phyloP scores from a whole-genome alignment of 2,888 invertebrate species.

The Alviniconcha strummeri region DNA sequence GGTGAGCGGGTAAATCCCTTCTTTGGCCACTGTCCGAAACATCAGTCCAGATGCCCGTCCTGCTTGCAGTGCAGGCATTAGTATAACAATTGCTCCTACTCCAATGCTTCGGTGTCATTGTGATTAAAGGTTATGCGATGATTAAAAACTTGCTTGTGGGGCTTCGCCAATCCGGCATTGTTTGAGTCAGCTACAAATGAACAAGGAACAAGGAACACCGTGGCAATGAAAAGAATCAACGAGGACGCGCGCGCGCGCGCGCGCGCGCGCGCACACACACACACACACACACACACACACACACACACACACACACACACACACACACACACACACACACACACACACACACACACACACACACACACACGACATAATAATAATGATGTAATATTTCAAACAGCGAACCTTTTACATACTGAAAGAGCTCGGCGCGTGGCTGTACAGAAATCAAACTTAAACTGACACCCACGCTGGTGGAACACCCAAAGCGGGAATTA shows the following conservation, averaged over 20 bases:
- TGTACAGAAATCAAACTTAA: background rate
- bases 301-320: conserved; percentile 30
- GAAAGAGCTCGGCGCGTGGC: background rate
- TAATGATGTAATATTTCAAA: background rate
- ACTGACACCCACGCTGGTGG: background rate
- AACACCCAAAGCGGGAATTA: background rate
- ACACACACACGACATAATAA: background rate
- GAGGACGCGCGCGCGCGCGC: background rate
- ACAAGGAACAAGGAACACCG: background rate
- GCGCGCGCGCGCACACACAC: background rate
- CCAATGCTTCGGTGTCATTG: too few relatives aligned
- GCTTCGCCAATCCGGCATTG: too few relatives aligned
- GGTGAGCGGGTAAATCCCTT: too few relatives aligned
- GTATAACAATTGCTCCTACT: too few relatives aligned
- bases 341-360: background rate
- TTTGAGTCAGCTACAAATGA: background rate
- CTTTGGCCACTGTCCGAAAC: too few relatives aligned
- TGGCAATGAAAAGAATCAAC: too few relatives aligned
- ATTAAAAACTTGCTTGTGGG: too few relatives aligned
- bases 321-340: conserved; percentile 32
- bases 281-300: conserved; percentile 22
- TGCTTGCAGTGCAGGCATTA: too few relatives aligned
- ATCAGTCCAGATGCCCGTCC: too few relatives aligned
- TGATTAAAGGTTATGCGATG: too few relatives aligned
- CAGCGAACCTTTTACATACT: background rate